phyloP scores from a whole-genome alignment of 2,888 invertebrate species.

The Lymantria dispar region DNA sequence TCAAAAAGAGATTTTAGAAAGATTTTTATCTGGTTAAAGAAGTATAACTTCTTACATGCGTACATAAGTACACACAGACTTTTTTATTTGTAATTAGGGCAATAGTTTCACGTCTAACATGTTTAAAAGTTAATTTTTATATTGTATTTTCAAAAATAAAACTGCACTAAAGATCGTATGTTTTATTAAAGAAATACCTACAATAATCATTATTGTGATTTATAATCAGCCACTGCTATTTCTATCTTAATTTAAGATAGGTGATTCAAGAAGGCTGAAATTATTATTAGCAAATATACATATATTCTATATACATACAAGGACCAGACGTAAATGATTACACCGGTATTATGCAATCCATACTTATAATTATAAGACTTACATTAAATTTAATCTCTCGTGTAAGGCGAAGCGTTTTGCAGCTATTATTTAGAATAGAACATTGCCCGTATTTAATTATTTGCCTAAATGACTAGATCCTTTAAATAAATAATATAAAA shows the following conservation, averaged over 20 bases:
- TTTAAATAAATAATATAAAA: slow-evolving; percentile 11
- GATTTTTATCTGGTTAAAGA: too few species aligned
- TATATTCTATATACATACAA: slow-evolving; percentile 52
- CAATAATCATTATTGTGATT: slow-evolving; percentile 12
- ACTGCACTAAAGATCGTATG: not conserved
- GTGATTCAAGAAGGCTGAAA: slow-evolving; percentile 8
- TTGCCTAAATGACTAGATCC: slow-evolving; percentile 31
- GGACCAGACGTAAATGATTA: slow-evolving; percentile 28
- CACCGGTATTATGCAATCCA: slow-evolving; percentile 24
- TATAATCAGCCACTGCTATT: slow-evolving; percentile 4
- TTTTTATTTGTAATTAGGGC: too few species aligned
- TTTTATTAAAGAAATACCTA: slow-evolving; percentile 9
- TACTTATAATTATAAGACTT: slow-evolving; percentile 33
- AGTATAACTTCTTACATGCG: too few species aligned
- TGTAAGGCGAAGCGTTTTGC: slow-evolving; percentile 27
- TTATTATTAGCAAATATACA: slow-evolving; percentile 31
- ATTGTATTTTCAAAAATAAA: not conserved
- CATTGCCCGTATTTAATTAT: slow-evolving; percentile 2
- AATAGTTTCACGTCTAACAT: too few species aligned
- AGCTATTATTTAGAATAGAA: slow-evolving; percentile 6
- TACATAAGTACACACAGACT: too few species aligned
- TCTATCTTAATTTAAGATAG: slow-evolving; percentile 10
- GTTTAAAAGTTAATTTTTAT: too few species aligned
- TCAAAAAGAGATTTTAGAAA: too few species aligned
- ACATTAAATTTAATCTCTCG: slow-evolving; percentile 34